Evolutionary conservation across 1,140 invertebrate species (phyloP).

Genomic region (Neotoxoptera formosana): DNA sequence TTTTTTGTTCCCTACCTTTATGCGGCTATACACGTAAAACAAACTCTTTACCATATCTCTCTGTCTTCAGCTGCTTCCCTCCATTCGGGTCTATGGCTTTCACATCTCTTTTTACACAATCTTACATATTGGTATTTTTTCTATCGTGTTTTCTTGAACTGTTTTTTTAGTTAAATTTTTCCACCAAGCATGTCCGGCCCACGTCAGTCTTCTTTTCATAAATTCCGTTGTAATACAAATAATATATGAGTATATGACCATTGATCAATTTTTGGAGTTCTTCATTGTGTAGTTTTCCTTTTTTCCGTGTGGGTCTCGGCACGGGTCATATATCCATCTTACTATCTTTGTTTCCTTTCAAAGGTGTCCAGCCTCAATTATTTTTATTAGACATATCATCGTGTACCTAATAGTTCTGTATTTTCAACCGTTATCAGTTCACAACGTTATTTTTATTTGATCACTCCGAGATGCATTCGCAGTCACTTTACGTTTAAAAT

Average conservation of each 20-base stretch:
- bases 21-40: background rate
- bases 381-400: no score
- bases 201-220: background rate
- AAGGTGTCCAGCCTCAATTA: background rate
- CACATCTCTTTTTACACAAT: background rate
- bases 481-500: no score
- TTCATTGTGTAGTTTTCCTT: background rate
- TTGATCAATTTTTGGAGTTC: background rate
- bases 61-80: background rate
- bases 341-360: background rate
- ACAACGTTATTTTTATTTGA: no score
- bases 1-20: background rate
- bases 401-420: no score
- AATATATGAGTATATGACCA: background rate
- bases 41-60: background rate
- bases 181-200: background rate
- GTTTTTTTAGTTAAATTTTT: background rate
- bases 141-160: background rate
- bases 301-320: background rate
- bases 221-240: background rate
- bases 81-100: background rate
- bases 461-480: no score
- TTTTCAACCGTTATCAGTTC: no score
- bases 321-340: background rate
- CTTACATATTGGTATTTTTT: background rate